These are phyloP conservation scores for Horisme vitalbata DNA, from an alignment of 2,888 invertebrate species.

Conservation along the genomic window DNA sequence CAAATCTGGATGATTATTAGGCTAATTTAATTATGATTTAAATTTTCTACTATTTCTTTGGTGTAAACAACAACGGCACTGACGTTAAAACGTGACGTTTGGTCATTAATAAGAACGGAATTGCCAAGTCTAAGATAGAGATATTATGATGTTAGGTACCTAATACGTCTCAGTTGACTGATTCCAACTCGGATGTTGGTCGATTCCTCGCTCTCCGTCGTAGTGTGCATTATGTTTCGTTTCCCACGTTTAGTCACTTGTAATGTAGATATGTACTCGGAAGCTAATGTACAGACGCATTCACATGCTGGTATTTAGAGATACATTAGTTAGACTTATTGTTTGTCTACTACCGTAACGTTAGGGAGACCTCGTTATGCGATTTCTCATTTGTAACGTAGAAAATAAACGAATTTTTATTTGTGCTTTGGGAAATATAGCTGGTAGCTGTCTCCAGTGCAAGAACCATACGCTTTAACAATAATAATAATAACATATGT, in stretches of 20 bases:
- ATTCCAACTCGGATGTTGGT: slow-evolving; percentile 12
- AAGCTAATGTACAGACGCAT: slow-evolving; percentile 18
- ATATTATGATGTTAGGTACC: not conserved
- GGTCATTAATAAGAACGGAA: too few species aligned
- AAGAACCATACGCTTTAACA: slow-evolving; percentile 8
- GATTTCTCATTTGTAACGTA: slow-evolving; percentile 9
- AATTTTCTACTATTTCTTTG: not conserved
- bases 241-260: slow-evolving; percentile 31
- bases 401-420: too few species aligned
- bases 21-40: not conserved
- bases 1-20: slow-evolving; percentile 3
- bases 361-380: not conserved
- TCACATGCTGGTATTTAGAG: slow-evolving; percentile 21
- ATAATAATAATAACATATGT: slow-evolving; percentile 14
- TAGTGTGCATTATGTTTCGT: slow-evolving; percentile 25
- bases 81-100: too few species aligned
- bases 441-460: slow-evolving; percentile 1
- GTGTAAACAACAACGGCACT: too few species aligned
- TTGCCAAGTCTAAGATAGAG: too few species aligned
- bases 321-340: slow-evolving; percentile 10
- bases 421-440: too few species aligned
- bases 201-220: slow-evolving; percentile 15
- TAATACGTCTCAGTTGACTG: slow-evolving; percentile 3
- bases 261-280: slow-evolving; percentile 27
- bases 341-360: not conserved